These are phyloP conservation scores for Pseudomyrmex flavicornis DNA, from an alignment of 1,140 invertebrate species.

Conservation along the genomic window DNA sequence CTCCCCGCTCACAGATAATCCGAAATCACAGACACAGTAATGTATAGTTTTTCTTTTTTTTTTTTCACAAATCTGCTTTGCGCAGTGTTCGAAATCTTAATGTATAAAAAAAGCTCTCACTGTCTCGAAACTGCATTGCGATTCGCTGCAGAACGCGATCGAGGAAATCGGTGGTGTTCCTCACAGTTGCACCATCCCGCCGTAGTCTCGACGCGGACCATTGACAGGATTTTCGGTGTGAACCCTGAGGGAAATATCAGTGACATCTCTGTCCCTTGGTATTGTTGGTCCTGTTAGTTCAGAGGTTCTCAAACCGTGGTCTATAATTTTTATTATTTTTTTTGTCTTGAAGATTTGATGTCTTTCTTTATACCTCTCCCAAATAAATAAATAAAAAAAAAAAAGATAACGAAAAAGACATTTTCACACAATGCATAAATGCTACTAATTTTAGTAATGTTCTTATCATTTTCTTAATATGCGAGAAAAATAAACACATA, in stretches of 20 bases:
- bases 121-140: constrained; percentile 62
- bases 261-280: constrained; percentile 1
- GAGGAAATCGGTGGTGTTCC: constrained; percentile 15
- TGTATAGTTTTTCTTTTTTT: constrained; percentile 71
- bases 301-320: constrained; percentile 38
- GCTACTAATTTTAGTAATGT: no score
- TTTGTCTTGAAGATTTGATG: neutral
- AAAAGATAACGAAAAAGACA: no score
- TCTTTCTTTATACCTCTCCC: no score
- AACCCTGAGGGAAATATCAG: constrained; percentile 55
- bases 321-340: neutral
- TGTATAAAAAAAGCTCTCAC: constrained; percentile 79
- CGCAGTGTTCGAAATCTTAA: constrained; percentile 81
- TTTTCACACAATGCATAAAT: no score
- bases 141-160: constrained; percentile 44
- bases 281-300: constrained; percentile 57
- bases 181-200: neutral
- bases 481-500: no score
- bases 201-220: constrained; percentile 18
- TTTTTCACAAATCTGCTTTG: constrained; percentile 70
- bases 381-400: no score
- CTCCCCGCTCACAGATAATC: constrained; percentile 64
- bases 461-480: no score
- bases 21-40: constrained; percentile 80
- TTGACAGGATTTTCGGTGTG: constrained; percentile 31